These are phyloP conservation scores for Gymnobelideus leadbeateri DNA, from an alignment of 2,113 vertebrate genomes.

Conservation along the genomic window DNA sequence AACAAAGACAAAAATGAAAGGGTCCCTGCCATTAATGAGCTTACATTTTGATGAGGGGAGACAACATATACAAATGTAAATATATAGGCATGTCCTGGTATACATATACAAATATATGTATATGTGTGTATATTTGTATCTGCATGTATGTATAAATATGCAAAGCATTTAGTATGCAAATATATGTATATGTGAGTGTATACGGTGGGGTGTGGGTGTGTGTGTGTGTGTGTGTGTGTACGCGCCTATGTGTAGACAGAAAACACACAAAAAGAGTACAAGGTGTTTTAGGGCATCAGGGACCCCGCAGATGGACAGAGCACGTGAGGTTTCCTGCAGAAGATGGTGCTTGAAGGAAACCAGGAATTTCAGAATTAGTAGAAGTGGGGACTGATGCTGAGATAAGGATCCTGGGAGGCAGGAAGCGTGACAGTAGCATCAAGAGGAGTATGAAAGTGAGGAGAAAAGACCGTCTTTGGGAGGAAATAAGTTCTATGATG, in stretches of 20 bases:
- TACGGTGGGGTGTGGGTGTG: no score
- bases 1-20: neutral
- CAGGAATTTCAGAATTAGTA: neutral
- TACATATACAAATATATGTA: neutral
- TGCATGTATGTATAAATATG: neutral
- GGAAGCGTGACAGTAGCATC: neutral
- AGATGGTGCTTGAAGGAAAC: neutral
- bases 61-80: neutral
- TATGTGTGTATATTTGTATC: no score
- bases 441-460: no score
- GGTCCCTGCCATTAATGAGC: no score
- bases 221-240: no score
- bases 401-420: no score
- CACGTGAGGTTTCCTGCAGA: neutral
- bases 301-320: neutral
- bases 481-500: neutral
- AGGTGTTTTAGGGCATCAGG: neutral
- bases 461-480: neutral
- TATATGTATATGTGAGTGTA: no score
- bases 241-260: neutral
- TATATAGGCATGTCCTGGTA: neutral
- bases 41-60: no score
- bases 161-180: no score
- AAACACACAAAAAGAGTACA: neutral
- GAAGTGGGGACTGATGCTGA: neutral